Base-by-base conservation (phyloP, 1,140 invertebrate species). In the Drosophila murphyi region DNA sequence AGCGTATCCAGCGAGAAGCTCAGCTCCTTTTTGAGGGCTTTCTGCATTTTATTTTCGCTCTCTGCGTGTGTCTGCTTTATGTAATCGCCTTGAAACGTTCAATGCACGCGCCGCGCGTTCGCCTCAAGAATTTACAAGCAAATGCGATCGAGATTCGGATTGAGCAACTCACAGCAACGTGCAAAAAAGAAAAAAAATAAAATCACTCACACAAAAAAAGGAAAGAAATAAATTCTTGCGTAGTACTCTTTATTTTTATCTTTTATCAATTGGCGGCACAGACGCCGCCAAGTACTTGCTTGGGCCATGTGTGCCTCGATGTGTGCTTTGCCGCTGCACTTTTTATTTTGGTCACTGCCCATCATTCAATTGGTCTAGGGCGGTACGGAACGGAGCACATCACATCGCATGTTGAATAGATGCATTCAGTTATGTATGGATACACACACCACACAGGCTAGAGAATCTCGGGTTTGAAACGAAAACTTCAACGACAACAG, bases 231-330 rank as follows among this genome's bases (percentile, higher is more conserved):
- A 48, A 60, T 80, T 73, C 71, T 78, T 73, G 64, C 47, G 54
- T 64, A 41, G 47, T 60, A 63, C 83, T 87, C 83, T 87, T 87
- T 87, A 87, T 87, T 87, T 87, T 87, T 87, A 87, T 87, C 83
- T 88, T 87, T 87, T 87, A 87, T 87, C 83, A 87, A 87, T 87
- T 72, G 82, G 59, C 54, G 73, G 61, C 81, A 60, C 56, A 60
- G 34, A 39, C 52, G 50, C 29, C 48, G 32, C 34, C 35, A 29
- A 61, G 67, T 32, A 45, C 55, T 72, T 72, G 74, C 55, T 72
- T 72, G 70, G 59, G 78, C 78, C 64, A 71, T 74, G 63, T 80
- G 41, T 43, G 41, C 61, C 32, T 47, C 39, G 34, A 34, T 28
- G 28, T 10, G n/a, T 20, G 20, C 20, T 20, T 39, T 50, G 50